These are phyloP conservation scores for Abramis brama DNA, from an alignment of 2,113 vertebrate species.

Conservation along the genomic window DNA sequence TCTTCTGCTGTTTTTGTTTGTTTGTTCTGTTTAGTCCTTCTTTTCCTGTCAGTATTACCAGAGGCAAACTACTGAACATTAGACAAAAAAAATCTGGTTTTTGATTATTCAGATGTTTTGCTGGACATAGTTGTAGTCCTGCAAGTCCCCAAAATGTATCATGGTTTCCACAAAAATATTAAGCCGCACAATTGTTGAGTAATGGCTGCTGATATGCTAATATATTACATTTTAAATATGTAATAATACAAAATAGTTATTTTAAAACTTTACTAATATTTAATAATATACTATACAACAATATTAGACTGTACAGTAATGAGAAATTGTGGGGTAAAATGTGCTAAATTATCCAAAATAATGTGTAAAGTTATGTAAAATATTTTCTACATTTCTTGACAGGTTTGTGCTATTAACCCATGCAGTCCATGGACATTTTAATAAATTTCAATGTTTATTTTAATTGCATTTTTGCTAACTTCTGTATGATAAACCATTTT, in stretches of 20 bases:
- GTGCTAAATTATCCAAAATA: not conserved
- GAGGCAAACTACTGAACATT: no score
- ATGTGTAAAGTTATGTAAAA: not conserved
- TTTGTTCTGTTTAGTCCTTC: no score
- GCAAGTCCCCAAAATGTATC: not conserved
- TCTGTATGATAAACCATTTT: not conserved
- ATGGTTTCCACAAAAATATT: not conserved
- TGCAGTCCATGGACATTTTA: not conserved
- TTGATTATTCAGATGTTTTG: no score
- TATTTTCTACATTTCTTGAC: not conserved
- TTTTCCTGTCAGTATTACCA: no score
- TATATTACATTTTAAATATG: not conserved
- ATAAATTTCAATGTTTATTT: not conserved
- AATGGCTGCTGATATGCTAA: not conserved
- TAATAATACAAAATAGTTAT: not conserved
- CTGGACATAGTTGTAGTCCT: not conserved
- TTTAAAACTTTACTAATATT: not conserved
- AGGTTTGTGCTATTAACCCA: not conserved
- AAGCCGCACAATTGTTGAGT: not conserved
- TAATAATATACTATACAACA: not conserved
- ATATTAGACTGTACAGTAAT: not conserved
- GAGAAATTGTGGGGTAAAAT: not conserved
- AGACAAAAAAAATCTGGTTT: no score
- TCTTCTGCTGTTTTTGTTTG: no score
- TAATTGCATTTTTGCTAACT: not conserved